Conservation (phyloP, 2,797 vertebrate genomes). For the Xiphophorus birchmanni region DNA sequence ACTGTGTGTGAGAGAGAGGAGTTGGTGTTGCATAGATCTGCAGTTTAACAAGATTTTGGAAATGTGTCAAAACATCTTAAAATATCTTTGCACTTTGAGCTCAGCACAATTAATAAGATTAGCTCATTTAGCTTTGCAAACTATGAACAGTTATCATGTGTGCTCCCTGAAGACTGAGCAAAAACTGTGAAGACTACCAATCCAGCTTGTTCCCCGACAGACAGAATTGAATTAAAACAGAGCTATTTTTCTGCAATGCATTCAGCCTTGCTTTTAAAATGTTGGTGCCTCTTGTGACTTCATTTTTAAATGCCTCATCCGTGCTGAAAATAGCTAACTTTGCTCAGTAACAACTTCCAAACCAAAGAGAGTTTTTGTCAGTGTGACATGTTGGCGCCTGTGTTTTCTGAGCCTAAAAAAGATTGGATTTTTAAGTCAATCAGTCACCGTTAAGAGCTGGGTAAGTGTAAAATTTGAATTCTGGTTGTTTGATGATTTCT, state of each 20-base stretch:
- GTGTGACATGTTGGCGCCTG: background rate
- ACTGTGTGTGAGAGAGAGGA: background rate
- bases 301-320: too few species aligned
- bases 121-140: background rate
- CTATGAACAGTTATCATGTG: background rate
- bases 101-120: background rate
- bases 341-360: constrained; percentile 6
- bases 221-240: background rate
- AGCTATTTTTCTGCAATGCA: background rate
- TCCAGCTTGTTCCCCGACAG: background rate
- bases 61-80: background rate
- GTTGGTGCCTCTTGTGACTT: background rate
- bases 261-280: background rate
- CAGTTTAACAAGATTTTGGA: background rate
- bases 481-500: background rate
- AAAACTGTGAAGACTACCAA: background rate
- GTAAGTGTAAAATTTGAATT: background rate
- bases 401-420: background rate
- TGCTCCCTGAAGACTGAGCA: background rate
- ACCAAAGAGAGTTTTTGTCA: constrained; percentile 8
- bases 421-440: background rate
- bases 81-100: background rate
- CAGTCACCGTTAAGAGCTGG: background rate
- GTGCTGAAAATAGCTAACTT: background rate
- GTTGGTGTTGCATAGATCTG: background rate